Evolutionary conservation across 1,140 invertebrate genomes (phyloP).

Genomic region (Orius insidiosus): DNA sequence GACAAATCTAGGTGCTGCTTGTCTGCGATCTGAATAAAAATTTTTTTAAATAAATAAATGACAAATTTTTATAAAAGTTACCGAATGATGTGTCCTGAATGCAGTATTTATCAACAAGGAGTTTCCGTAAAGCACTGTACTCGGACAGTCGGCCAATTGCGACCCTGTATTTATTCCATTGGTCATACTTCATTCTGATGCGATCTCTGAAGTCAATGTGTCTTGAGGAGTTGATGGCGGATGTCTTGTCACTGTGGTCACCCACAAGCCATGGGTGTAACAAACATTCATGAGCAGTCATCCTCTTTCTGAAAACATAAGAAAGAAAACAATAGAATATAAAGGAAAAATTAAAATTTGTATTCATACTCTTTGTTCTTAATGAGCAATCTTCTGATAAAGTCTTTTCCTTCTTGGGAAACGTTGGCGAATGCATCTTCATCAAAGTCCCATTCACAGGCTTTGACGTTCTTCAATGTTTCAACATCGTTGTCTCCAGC

Average conservation of each 20-base stretch:
- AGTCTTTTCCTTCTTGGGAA: conserved; percentile 94
- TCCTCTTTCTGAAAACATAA: conserved; percentile 56
- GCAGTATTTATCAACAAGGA: conserved; percentile 88
- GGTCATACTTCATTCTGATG: conserved; percentile 66
- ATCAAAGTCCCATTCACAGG: conserved; percentile 98
- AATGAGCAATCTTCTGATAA: conserved; percentile 79
- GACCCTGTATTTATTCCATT: conserved; percentile 82
- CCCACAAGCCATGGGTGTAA: conserved; percentile 88
- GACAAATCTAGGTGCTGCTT: conserved; percentile 94
- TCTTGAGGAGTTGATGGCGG: conserved; percentile 58
- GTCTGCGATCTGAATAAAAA: conserved; percentile 60
- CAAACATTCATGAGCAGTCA: conserved; percentile 95
- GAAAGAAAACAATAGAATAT: background rate
- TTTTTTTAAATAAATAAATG: background rate
- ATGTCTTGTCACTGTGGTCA: conserved; percentile 53
- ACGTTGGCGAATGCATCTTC: conserved; percentile 81
- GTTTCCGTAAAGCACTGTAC: conserved; percentile 91
- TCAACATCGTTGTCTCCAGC: conserved; percentile 97
- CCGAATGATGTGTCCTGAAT: conserved; percentile 91
- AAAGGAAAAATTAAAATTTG: background rate
- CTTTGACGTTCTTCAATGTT: conserved; percentile 94
- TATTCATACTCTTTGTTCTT: conserved; percentile 80
- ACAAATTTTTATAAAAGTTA: conserved; percentile 27
- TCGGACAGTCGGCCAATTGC: conserved; percentile 93
- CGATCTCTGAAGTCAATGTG: conserved; percentile 77